Evolutionary conservation across 2,797 vertebrate genomes (phyloP), one percentile per base, ranked within the genome.

Genomic region (Buphagus erythrorhynchus): DNA sequence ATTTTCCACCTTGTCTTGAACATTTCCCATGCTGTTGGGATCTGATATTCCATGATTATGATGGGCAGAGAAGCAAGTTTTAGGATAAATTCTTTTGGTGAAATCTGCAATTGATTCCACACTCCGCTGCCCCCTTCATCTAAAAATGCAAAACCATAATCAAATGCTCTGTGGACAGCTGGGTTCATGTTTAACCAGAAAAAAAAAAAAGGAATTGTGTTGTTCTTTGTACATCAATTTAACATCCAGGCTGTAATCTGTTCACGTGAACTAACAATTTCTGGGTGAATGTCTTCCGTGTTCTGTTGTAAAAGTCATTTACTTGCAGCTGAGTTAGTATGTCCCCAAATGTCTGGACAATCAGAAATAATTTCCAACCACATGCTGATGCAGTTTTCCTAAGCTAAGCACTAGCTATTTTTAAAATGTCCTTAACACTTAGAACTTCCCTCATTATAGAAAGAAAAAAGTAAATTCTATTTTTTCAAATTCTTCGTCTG

Each of bases 121-220:
- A 33, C 12, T 17, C 4, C 6, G 10, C 1, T 62, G 21, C 2
- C 2, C 4, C 5, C 12, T 40, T n/a, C 13, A 80, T 29, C 6
- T 59, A 71, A 86, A 79, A 82, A 61, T 13, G 9, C 17, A 86
- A 57, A 86, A 1, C 6, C 31, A 61, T 19, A 57, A 65, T 49
- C n/a, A 65, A 88, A 58, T 26, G 17, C 28, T 63, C 19, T 59
- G 57, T 69, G 36, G 7, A n/a, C 35, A 80, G 42, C 26, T 52
- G 13, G 12, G 9, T 28, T 88, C 36, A 51, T 4, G 10, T 79
- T 48, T 35, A 73, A 63, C 14, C 7, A 15, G 22, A 8, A 45
- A n/a, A 10, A 25, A 35, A 2, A 65, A 35, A 13, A 31, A 22
- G 6, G 38, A 72, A 73, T 9, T 5, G 20, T 24, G 5, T 48